A percentile compares a stretch with the other conserved stretches of the same genome.
phyloP scores from a whole-genome alignment of 92 coral and sea anemone species.

The Epizoanthus rinbou region DNA sequence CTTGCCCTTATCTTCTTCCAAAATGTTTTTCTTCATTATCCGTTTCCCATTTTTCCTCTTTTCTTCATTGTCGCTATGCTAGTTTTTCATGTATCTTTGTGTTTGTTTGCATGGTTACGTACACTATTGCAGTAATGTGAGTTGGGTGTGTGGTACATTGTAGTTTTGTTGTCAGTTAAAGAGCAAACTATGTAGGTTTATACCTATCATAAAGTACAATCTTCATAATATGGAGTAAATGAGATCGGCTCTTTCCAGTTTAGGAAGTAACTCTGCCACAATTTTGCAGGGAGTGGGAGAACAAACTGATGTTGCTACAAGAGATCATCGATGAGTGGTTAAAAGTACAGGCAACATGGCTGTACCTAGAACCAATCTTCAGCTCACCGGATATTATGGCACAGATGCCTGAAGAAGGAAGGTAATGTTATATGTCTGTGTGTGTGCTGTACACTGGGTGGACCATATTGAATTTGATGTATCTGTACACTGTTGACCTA shows the following conservation, averaged over 20 bases:
- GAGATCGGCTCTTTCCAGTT: too few species aligned
- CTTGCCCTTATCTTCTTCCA: too few species aligned
- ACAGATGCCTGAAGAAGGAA: constrained; percentile 99
- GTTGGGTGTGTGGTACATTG: background rate
- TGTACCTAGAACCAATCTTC: constrained; percentile 96
- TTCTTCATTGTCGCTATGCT: too few species aligned
- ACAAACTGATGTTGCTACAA: constrained; percentile 90
- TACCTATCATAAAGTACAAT: background rate
- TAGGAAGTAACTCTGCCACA: background rate
- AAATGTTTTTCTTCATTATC: too few species aligned
- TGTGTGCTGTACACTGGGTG: too few species aligned
- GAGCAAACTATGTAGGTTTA: background rate
- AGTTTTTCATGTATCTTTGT: too few species aligned
- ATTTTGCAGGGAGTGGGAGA: constrained; percentile 90
- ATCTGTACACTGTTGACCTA: background rate
- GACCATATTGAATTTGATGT: background rate
- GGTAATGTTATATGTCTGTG: constrained; percentile 46
- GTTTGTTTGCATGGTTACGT: too few species aligned
- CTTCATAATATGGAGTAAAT: too few species aligned
- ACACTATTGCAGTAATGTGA: background rate
- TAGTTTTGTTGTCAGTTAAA: too few species aligned
- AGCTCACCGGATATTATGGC: constrained; percentile 99
- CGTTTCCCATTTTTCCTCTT: too few species aligned
- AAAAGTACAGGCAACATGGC: constrained; percentile 99
- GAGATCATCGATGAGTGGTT: constrained; percentile 99